Percentiles rank a stretch among this genome's conserved stretches.
These are phyloP conservation scores for Trachythela sp. DNA, from an alignment of 64 coral and sea anemone genomes.

Conservation along the genomic window DNA sequence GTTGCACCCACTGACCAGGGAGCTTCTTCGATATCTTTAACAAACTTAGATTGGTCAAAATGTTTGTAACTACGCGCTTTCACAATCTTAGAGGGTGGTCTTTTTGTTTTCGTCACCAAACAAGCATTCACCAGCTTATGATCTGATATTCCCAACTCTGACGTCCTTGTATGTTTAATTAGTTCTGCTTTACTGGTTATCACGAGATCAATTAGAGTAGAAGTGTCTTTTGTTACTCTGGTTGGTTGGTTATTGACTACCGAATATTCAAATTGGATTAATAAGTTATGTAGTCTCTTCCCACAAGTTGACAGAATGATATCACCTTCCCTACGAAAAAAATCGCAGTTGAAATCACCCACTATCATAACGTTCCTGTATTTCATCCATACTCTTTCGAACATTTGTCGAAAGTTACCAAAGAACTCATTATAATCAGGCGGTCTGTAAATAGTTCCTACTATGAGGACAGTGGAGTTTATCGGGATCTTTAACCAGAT, in stretches of 20 bases:
- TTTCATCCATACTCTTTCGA: background rate
- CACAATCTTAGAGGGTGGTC: constrained; percentile 32
- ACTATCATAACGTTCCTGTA: background rate
- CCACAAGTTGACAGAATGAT: background rate
- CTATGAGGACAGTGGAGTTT: background rate
- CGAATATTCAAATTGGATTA: constrained; percentile 20
- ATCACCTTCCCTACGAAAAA: background rate
- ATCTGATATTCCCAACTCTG: constrained; percentile 44
- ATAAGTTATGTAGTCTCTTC: constrained; percentile 14
- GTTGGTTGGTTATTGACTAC: constrained; percentile 12
- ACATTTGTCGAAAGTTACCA: background rate
- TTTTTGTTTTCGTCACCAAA: constrained; percentile 27
- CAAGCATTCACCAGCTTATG: constrained; percentile 42
- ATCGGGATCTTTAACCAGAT: constrained; percentile 15
- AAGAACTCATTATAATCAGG: background rate
- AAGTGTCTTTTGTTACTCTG: constrained; percentile 11
- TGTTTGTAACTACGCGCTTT: constrained; percentile 20
- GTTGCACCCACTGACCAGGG: constrained; percentile 27
- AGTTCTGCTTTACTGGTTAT: constrained; percentile 35
- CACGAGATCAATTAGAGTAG: constrained; percentile 41
- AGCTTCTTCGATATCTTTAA: background rate
- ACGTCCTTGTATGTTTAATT: constrained; percentile 39
- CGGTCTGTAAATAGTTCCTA: constrained; percentile 14
- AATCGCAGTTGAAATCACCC: background rate
- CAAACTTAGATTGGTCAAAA: constrained; percentile 1